Evolutionary conservation across 1,140 invertebrate genomes (phyloP).

Genomic region (Battus philenor): DNA sequence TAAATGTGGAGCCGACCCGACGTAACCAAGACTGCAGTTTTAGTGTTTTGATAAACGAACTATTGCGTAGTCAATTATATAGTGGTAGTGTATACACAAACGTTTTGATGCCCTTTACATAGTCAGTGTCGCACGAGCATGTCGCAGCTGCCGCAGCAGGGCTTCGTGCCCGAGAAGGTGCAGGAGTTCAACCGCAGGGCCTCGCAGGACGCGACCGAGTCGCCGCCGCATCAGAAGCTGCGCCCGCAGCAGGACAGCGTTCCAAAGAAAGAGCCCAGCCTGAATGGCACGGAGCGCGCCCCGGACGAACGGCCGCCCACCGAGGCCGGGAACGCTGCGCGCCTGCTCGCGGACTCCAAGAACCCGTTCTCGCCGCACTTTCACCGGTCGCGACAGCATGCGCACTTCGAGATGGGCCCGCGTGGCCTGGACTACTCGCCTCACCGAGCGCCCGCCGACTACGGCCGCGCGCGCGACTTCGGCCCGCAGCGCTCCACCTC

Average conservation of each 20-base stretch:
- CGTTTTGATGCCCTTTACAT: conserved; percentile 55
- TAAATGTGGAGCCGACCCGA: conserved; percentile 30
- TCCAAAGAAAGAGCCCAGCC: conserved; percentile 46
- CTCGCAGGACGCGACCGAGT: conserved; percentile 48
- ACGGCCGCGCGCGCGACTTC: conserved; percentile 53
- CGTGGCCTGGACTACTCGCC: conserved; percentile 70
- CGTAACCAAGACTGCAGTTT: conserved; percentile 3
- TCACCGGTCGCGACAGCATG: conserved; percentile 49
- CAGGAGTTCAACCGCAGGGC: conserved; percentile 65
- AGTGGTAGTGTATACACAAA: conserved; percentile 42
- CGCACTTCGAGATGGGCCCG: conserved; percentile 72
- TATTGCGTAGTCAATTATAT: conserved; percentile 53
- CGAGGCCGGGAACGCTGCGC: conserved; percentile 32
- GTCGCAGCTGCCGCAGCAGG: conserved; percentile 66
- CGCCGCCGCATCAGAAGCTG: conserved; percentile 27
- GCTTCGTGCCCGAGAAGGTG: conserved; percentile 66
- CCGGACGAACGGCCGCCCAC: conserved; percentile 37
- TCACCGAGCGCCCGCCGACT: conserved; percentile 61
- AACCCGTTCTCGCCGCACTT: conserved; percentile 63
- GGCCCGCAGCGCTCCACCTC: conserved; percentile 67
- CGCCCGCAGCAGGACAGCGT: conserved; percentile 30
- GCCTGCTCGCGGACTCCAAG: conserved; percentile 44
- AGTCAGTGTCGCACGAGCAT: conserved; percentile 32
- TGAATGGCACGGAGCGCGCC: conserved; percentile 41
- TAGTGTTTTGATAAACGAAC: conserved; percentile 41